Conservation (phyloP, 2,797 vertebrate species). For the Urocyon cinereoargenteus region DNA sequence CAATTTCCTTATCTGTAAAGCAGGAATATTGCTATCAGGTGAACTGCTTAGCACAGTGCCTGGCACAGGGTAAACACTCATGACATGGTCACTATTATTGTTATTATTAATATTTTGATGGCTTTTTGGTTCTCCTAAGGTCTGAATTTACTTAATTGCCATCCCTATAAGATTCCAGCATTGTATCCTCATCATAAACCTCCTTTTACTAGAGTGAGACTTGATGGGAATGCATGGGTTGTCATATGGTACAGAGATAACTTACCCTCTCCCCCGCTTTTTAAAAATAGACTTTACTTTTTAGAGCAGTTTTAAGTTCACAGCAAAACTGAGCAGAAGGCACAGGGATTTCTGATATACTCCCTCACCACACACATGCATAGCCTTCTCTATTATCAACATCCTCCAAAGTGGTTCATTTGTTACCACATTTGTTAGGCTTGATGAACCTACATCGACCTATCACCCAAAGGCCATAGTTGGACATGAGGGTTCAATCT, state of each 20-base stretch:
- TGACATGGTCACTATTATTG: background rate
- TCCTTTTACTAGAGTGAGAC: background rate
- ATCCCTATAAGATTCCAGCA: background rate
- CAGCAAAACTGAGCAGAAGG: background rate
- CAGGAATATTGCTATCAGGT: background rate
- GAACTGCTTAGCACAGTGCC: background rate
- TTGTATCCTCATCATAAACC: background rate
- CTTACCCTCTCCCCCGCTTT: background rate
- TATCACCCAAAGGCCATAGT: background rate
- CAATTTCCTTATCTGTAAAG: background rate
- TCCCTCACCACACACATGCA: background rate
- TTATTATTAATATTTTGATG: background rate
- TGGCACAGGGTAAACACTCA: background rate
- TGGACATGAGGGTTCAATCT: background rate
- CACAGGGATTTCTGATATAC: background rate
- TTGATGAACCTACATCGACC: background rate
- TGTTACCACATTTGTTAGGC: background rate
- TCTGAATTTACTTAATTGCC: background rate
- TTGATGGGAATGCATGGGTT: background rate
- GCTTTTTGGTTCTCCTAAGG: background rate
- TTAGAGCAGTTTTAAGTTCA: conserved; percentile 21
- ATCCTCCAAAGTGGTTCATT: background rate
- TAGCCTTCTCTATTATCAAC: background rate
- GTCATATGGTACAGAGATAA: background rate
- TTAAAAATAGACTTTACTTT: background rate